Percentiles rank a stretch among this genome's conserved stretches.
Evolutionary conservation across 1,140 invertebrate genomes (phyloP).

Genomic region (Plectrocnemia conspersa): DNA sequence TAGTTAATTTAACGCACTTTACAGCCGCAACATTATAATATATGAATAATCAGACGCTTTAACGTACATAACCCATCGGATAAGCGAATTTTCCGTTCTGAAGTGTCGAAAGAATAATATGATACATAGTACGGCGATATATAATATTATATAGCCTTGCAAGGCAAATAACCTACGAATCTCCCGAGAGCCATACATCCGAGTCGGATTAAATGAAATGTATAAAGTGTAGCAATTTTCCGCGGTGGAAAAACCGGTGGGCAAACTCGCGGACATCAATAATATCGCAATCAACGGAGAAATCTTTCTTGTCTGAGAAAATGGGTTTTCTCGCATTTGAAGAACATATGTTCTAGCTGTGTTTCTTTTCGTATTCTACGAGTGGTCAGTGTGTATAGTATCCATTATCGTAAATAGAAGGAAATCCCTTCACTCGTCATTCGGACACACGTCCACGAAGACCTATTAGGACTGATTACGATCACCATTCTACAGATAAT

Average conservation of each 20-base stretch:
- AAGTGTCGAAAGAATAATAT: too few species aligned
- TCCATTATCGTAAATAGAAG: constrained; percentile 18
- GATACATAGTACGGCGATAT: too few species aligned
- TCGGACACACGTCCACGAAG: constrained; percentile 3
- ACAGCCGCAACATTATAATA: too few species aligned
- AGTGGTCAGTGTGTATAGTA: too few species aligned
- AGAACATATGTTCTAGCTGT: too few species aligned
- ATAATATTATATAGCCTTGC: neutral
- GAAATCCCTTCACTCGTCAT: constrained; percentile 14
- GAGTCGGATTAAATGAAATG: constrained; percentile 25
- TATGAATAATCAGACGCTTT: too few species aligned
- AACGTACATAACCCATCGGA: too few species aligned
- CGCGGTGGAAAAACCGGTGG: constrained; percentile 7
- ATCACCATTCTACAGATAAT: constrained; percentile 15
- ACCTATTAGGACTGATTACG: constrained; percentile 20
- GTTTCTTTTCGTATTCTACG: too few species aligned
- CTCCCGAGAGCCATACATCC: constrained; percentile 12
- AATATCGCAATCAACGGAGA: constrained; percentile 7
- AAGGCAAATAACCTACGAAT: constrained; percentile 9
- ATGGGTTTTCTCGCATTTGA: too few species aligned
- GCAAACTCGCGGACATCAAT: constrained; percentile 19
- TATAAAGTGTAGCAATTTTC: constrained; percentile 23
- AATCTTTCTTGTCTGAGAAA: neutral
- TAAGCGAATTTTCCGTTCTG: constrained; percentile 14
- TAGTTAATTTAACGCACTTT: too few species aligned